phyloP scores from a whole-genome alignment of 1,140 invertebrate genomes.

The Brachionus paranguensis region DNA sequence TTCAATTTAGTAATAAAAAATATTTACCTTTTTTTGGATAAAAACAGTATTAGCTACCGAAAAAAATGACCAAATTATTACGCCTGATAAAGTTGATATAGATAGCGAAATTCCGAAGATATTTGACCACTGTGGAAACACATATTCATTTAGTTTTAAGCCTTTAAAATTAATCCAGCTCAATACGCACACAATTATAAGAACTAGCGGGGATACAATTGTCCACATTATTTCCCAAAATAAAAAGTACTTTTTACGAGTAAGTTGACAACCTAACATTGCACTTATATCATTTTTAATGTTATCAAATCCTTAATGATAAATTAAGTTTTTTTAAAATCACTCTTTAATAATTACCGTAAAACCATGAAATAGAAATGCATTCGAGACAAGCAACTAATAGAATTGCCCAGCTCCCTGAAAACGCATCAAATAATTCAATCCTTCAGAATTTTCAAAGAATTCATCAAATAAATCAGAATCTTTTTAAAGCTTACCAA shows the following conservation, averaged over 20 bases:
- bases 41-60: not conserved
- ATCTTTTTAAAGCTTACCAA: not conserved
- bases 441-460: not conserved
- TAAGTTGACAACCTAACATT: slow-evolving; percentile 8
- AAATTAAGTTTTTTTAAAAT: not conserved
- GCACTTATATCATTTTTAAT: slow-evolving; percentile 21
- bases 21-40: not conserved
- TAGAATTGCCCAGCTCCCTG: slow-evolving; percentile 65
- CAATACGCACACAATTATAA: not conserved
- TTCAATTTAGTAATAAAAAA: not conserved
- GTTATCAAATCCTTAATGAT: not conserved
- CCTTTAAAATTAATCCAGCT: not conserved
- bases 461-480: not conserved
- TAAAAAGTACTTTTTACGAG: not conserved
- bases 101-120: not conserved
- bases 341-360: slow-evolving; percentile 56
- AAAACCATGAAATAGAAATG: slow-evolving; percentile 67
- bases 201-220: not conserved
- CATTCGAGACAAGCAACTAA: slow-evolving; percentile 68
- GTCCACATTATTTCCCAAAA: slow-evolving; percentile 31
- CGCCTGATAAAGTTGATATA: slow-evolving; percentile 9
- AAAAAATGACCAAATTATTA: slow-evolving; percentile 4
- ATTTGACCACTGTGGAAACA: slow-evolving; percentile 7
- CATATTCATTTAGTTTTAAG: not conserved
- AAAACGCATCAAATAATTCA: slow-evolving; percentile 68